Percentiles rank a stretch among this genome's conserved stretches.
These are phyloP conservation scores for Notarius lentiginosus DNA, from an alignment of 2,113 vertebrate genomes.

Conservation along the genomic window DNA sequence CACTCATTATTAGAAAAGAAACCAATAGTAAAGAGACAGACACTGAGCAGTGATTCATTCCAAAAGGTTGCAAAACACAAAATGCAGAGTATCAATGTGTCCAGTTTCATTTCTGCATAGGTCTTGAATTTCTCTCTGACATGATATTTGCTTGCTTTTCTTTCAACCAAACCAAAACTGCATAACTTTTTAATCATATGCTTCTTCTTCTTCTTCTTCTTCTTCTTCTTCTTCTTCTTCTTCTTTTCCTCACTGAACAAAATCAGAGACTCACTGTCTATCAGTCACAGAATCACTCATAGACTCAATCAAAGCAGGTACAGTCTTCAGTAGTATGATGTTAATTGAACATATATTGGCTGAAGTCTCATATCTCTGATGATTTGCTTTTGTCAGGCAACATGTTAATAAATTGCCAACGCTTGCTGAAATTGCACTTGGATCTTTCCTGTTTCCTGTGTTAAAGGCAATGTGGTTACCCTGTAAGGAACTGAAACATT, in stretches of 20 bases:
- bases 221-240: no score
- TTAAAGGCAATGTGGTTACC: constrained; percentile 26
- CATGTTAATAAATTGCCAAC: not conserved
- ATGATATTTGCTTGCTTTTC: constrained; percentile 1
- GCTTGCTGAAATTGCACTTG: constrained; percentile 4
- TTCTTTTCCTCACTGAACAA: no score
- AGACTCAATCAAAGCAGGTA: not conserved
- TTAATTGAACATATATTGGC: not conserved
- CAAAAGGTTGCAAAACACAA: constrained; percentile 18
- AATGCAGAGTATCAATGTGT: constrained; percentile 7
- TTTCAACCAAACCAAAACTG: not conserved
- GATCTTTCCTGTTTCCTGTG: constrained; percentile 28
- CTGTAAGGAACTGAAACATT: constrained; percentile 40
- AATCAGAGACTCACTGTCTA: not conserved
- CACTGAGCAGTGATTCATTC: constrained; percentile 18
- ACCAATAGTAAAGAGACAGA: not conserved
- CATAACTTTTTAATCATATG: not conserved
- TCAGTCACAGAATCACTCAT: not conserved
- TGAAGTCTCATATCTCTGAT: not conserved
- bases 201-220: not conserved
- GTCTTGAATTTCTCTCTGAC: constrained; percentile 42
- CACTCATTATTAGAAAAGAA: not conserved
- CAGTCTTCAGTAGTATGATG: not conserved
- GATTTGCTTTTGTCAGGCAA: not conserved
- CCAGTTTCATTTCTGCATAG: constrained; percentile 32